Evolutionary conservation across 2,888 invertebrate genomes (phyloP), one percentile per base, ranked within the genome.

Genomic region (Epirrhoe alternata): DNA sequence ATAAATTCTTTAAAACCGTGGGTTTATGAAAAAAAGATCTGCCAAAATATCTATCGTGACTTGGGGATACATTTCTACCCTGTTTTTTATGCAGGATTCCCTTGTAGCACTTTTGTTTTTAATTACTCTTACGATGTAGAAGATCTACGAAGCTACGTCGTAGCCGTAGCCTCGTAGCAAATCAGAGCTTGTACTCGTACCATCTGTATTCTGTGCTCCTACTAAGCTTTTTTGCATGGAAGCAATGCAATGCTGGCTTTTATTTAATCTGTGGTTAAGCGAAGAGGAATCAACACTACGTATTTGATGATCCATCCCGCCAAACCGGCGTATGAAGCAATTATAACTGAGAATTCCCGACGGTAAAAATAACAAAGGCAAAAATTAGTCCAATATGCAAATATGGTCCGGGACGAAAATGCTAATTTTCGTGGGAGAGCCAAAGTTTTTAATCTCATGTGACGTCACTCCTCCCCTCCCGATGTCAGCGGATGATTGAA

Each of bases 401-500:
- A 92, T 91, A 82, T 83, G 77, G 75, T 3, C 80, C 77, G 83
- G 83, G 82, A 82, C 83, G 79, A 81, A 90, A 92, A 93, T 92
- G 92, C 90, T 91, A 92, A 93, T 92, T 92, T 91, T 84, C 92
- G 92, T 92, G 92, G 88, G 92, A 92, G 89, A 83, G 86, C 81
- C 87, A 86, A 93, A 93, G 90, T 93, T 93, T 93, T 93, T 93
- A 93, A 93, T 93, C 92, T 93, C 91, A 90, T 92, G 91, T 93
- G 92, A 92, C 92, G 87, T 86, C 84, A 74, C 77, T 77, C 71
- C 60, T 8, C 50, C 58, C n/a, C 66, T 65, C 69, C 56, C 68
- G 74, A 69, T 87, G 89, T 87, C 90, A 86, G 86, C 81, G 87
- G 88, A 92, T 93, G 92, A 93, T 93, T 90, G 92, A 93, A 90